Evolutionary conservation across 23 tunicate genomes (phyloP), one percentile per base, ranked within the genome.

Genomic region (Aplidium turbinatum): DNA sequence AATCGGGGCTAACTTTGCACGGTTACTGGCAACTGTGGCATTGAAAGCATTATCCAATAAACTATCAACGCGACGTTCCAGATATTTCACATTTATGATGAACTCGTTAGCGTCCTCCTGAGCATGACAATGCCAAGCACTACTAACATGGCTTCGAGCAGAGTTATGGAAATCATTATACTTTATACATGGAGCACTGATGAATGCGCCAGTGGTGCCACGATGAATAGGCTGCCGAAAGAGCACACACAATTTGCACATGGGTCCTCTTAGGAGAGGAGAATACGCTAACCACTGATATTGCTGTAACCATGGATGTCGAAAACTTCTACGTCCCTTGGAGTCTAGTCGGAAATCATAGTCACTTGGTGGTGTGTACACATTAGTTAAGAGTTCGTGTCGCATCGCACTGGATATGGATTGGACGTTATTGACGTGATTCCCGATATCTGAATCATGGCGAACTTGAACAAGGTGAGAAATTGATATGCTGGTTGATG

Each of bases 281-380:
- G 60, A 54, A 54, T 54, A 54, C 60, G 60, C 60, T n/a, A 54
- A 25, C 60, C 60, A 54, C 60, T 54, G 60, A 54, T 54, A 54
- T n/a, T 54, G n/a, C 23, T 54, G 60, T 54, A 54, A 54, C 60
- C 60, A 54, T 54, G 60, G 60, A 54, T 54, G 60, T 54, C 60
- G 60, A 54, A 54, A 54, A 13, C 60, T 22, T 54, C 60, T 54
- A n/a, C 60, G n/a, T 54, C 60, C 60, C 4, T 54, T 54, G 23
- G 60, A 54, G 23, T 54, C 22, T n/a, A 54, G 60, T 54, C 60
- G 23, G 23, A 54, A 11, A 54, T 16, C 60, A n/a, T n/a, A 54
- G 60, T 11, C 60, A 54, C 60, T n/a, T 54, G 60, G 60, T 5
- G 60, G 60, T 25, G 23, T 11, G 60, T 54, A 54, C n/a, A n/a